Percentiles rank a stretch among this genome's conserved stretches.
Evolutionary conservation across 2,113 vertebrate species (phyloP).

Genomic region (Heptranchias perlo): DNA sequence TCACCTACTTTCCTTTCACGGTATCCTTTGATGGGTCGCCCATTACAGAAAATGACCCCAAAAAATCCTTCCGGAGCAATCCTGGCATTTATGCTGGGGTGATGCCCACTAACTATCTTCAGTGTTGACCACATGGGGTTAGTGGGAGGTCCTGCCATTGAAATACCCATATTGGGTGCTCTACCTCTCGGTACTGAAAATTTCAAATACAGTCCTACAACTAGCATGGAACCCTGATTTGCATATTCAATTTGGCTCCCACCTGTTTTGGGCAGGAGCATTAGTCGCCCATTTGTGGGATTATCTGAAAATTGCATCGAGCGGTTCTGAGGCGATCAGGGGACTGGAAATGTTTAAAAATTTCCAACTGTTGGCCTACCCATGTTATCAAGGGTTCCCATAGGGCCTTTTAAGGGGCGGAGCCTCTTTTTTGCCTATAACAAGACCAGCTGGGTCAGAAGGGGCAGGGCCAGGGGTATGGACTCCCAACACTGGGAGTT

Average conservation of each 20-base stretch:
- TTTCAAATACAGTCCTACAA: background rate
- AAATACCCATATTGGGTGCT: background rate
- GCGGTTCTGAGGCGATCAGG: background rate
- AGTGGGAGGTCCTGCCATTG: background rate
- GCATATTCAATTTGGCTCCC: background rate
- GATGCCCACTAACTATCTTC: background rate
- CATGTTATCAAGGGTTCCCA: background rate
- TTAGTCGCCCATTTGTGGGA: background rate
- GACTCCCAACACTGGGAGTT: background rate
- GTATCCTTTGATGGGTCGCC: background rate
- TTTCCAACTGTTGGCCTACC: background rate
- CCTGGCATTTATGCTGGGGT: background rate
- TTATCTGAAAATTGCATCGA: background rate
- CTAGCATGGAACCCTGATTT: background rate
- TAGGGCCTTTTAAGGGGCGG: background rate
- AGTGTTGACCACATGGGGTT: background rate
- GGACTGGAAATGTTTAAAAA: background rate
- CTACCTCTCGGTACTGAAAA: background rate
- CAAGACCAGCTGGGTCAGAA: background rate
- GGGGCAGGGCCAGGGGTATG: background rate
- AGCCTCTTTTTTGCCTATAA: background rate
- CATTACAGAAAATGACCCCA: background rate
- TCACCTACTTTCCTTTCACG: background rate
- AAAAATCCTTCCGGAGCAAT: background rate
- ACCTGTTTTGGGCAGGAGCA: background rate